phyloP scores from a whole-genome alignment of 2,888 invertebrate genomes.

The Agrotis exclamationis region DNA sequence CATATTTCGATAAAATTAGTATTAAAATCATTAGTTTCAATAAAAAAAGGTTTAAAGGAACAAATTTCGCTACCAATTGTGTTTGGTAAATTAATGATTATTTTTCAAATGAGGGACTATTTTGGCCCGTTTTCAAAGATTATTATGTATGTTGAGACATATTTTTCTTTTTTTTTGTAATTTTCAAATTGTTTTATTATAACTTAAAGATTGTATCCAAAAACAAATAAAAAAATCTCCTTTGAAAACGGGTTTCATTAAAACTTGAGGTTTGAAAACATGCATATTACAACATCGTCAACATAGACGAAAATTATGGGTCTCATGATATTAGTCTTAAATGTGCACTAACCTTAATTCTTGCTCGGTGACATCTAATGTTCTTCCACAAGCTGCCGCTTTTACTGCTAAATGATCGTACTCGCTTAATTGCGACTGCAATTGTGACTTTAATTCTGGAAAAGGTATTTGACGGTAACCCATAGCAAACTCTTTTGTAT shows the following conservation, averaged over 20 bases:
- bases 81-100: constrained; percentile 68
- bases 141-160: too few relatives aligned
- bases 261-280: constrained; percentile 23
- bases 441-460: constrained; percentile 82
- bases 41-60: constrained; percentile 65
- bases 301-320: background rate
- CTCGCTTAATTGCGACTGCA: constrained; percentile 80
- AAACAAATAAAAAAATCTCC: background rate
- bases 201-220: background rate
- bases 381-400: constrained; percentile 84
- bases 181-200: too few relatives aligned
- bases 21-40: constrained; percentile 59
- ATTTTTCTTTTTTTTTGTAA: background rate
- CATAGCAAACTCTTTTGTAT: background rate
- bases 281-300: constrained; percentile 35
- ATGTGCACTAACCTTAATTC: constrained; percentile 81
- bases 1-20: constrained; percentile 73
- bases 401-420: constrained; percentile 79
- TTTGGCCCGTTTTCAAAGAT: constrained; percentile 48
- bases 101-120: constrained; percentile 42
- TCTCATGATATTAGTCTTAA: constrained; percentile 20
- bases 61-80: constrained; percentile 86
- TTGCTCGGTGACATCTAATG: constrained; percentile 86
- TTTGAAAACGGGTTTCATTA: constrained; percentile 26
- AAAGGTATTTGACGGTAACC: constrained; percentile 19